Conservation (phyloP, 64 coral and sea anemone genomes). For the Astreopora myriophthalma region DNA sequence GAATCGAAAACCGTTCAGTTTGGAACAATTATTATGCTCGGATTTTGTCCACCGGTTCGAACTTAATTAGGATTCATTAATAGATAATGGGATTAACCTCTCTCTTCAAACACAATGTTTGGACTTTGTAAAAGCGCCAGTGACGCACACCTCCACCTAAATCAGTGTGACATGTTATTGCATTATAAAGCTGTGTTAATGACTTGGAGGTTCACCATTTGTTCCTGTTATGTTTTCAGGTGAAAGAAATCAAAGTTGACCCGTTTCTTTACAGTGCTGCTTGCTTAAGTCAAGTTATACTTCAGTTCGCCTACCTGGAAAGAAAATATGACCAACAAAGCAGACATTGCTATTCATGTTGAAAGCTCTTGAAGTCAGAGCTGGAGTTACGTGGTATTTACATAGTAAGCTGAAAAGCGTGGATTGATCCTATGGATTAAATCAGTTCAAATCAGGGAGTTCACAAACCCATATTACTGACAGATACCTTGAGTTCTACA, state of each 20-base stretch:
- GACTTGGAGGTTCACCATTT: not conserved
- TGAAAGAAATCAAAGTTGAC: not conserved
- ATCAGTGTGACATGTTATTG: too few relatives aligned
- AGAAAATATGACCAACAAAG: not conserved
- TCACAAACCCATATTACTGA: too few relatives aligned
- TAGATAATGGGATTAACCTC: not conserved
- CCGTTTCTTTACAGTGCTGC: not conserved
- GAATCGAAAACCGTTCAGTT: not conserved
- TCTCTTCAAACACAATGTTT: slow-evolving; percentile 10
- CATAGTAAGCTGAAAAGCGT: not conserved
- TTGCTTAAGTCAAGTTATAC: not conserved
- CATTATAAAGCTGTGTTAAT: not conserved
- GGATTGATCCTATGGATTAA: not conserved
- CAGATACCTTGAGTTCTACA: too few relatives aligned
- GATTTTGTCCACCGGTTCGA: not conserved
- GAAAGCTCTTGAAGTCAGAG: not conserved
- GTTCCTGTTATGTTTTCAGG: slow-evolving; percentile 17
- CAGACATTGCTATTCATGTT: not conserved
- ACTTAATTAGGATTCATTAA: slow-evolving; percentile 24
- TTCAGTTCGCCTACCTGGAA: not conserved
- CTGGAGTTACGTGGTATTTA: not conserved
- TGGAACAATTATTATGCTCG: not conserved
- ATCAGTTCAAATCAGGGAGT: not conserved
- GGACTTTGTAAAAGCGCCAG: slow-evolving; percentile 12
- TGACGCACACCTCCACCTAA: not conserved